These are phyloP conservation scores for Drosophila baimaii DNA, from an alignment of 1,140 invertebrate species.

Conservation along the genomic window DNA sequence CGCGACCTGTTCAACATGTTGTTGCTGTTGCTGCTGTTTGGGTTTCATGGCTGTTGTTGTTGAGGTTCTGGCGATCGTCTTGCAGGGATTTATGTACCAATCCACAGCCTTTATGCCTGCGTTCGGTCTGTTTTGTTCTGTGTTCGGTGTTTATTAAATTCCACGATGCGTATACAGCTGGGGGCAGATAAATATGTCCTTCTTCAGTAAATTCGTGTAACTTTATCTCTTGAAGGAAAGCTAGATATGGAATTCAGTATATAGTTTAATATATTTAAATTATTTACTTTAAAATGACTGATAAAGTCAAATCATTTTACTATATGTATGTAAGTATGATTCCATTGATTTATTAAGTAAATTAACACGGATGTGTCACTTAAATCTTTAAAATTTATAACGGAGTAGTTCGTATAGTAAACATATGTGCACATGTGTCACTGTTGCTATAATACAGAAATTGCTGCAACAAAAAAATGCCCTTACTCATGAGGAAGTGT, in stretches of 20 bases:
- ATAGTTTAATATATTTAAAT: too few species aligned
- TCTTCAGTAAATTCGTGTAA: too few species aligned
- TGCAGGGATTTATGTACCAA: constrained; percentile 65
- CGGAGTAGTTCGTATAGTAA: too few species aligned
- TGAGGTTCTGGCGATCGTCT: constrained; percentile 57
- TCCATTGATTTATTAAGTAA: not conserved
- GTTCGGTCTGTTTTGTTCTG: constrained; percentile 48
- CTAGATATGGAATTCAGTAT: too few species aligned
- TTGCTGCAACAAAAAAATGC: not conserved
- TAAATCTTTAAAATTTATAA: not conserved
- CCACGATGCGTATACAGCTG: constrained; percentile 44
- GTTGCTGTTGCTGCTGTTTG: constrained; percentile 41
- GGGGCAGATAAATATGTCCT: not conserved
- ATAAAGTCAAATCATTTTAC: not conserved
- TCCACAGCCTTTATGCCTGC: constrained; percentile 57
- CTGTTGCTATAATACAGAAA: not conserved
- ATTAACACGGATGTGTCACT: not conserved
- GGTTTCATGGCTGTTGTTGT: constrained; percentile 28
- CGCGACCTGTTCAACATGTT: constrained; percentile 43
- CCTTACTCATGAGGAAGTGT: constrained; percentile 1
- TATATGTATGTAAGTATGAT: not conserved
- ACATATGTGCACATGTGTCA: not conserved
- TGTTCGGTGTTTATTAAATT: constrained; percentile 76
- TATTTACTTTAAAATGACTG: not conserved
- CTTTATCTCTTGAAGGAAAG: too few species aligned